phyloP scores from a whole-genome alignment of 1,140 invertebrate genomes.

The Drosophila nannoptera region DNA sequence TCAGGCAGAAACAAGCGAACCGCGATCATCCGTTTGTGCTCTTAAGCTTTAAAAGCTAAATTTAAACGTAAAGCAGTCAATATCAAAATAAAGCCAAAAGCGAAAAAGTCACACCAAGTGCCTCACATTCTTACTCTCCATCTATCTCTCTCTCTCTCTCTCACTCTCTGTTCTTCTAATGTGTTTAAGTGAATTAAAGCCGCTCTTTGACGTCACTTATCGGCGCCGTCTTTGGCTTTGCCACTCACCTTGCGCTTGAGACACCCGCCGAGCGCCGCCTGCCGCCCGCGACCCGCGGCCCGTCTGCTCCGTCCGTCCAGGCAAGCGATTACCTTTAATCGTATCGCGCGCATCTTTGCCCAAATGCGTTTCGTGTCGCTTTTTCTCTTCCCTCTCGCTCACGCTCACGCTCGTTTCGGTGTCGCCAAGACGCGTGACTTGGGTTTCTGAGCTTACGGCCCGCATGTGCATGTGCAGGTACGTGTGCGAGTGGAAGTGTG shows the following conservation, averaged over 20 bases:
- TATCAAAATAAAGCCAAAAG: slow-evolving; percentile 22
- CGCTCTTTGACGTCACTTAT: slow-evolving; percentile 44
- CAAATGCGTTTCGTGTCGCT: slow-evolving; percentile 44
- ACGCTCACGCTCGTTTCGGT: slow-evolving; percentile 17
- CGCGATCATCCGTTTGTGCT: slow-evolving; percentile 62
- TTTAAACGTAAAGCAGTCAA: slow-evolving; percentile 13
- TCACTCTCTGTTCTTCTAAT: slow-evolving; percentile 31
- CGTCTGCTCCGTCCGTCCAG: background rate
- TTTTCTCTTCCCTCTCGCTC: slow-evolving; percentile 21
- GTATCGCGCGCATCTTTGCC: slow-evolving; percentile 38
- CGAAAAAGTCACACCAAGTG: slow-evolving; percentile 31
- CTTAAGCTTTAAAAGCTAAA: slow-evolving; percentile 56
- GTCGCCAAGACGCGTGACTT: slow-evolving; percentile 29
- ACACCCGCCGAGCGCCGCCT: background rate
- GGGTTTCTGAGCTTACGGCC: slow-evolving; percentile 19
- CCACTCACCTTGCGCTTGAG: slow-evolving; percentile 7
- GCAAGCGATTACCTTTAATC: slow-evolving; percentile 29
- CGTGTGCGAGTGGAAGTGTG: background rate
- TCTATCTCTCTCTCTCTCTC: background rate
- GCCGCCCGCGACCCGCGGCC: background rate
- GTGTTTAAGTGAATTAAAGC: slow-evolving; percentile 55
- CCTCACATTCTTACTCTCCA: slow-evolving; percentile 11
- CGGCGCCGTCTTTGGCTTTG: background rate
- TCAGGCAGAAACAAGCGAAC: slow-evolving; percentile 18
- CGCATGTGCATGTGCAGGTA: slow-evolving; percentile 11